A percentile compares a stretch with the other conserved stretches of the same genome.
phyloP scores from a whole-genome alignment of 1,140 invertebrate genomes.

The Drosophila paulistorum region DNA sequence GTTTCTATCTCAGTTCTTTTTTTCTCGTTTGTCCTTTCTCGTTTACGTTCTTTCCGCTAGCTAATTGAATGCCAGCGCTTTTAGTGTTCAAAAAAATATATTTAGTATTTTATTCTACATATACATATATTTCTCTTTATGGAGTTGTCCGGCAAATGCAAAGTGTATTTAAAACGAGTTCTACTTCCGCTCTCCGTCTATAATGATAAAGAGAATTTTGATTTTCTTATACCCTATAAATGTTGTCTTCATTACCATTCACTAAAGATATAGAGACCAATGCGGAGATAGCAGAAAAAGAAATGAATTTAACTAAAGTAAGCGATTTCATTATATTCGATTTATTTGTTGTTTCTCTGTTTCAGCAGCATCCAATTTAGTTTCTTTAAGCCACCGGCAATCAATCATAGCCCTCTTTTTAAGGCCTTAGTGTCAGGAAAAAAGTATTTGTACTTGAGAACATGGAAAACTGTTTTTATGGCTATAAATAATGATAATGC shows the following conservation, averaged over 20 bases:
- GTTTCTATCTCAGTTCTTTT: conserved; percentile 20
- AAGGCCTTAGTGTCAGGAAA: neutral
- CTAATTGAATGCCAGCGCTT: conserved; percentile 55
- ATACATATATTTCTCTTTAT: conserved; percentile 15
- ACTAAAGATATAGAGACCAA: too few species aligned
- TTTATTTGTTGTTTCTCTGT: conserved; percentile 60
- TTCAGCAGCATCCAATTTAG: neutral
- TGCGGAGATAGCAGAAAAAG: too few species aligned
- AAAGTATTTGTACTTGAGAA: conserved; percentile 42
- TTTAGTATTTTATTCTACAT: neutral
- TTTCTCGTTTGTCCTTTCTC: conserved; percentile 31
- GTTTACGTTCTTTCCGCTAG: conserved; percentile 18
- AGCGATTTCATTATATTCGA: conserved; percentile 73
- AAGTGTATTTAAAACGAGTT: conserved; percentile 56
- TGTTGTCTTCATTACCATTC: neutral
- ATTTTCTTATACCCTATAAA: neutral
- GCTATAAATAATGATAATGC: conserved; percentile 83
- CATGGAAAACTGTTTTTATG: conserved; percentile 65
- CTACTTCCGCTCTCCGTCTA: conserved; percentile 50
- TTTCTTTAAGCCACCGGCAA: neutral
- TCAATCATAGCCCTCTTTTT: neutral
- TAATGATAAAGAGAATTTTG: neutral
- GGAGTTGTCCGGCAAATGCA: conserved; percentile 45
- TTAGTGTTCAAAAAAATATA: conserved; percentile 45
- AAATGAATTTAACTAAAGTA: conserved; percentile 20